phyloP scores from a whole-genome alignment of 2,888 invertebrate genomes.

The Apotomis turbidana region DNA sequence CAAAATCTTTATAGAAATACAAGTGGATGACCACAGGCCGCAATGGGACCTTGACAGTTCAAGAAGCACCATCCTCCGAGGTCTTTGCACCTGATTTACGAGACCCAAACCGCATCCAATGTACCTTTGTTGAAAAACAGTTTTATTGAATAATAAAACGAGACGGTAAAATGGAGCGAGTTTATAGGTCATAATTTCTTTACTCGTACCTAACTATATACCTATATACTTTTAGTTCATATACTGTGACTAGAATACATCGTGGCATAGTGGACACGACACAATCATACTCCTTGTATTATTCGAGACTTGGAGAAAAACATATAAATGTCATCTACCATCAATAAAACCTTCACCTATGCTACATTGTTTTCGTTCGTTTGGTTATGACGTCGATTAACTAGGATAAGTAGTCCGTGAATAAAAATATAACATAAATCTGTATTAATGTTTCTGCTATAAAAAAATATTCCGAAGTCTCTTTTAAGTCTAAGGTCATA shows the following conservation, averaged over 20 bases:
- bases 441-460: too few species aligned
- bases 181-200: constrained; percentile 79
- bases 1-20: constrained; percentile 5
- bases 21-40: constrained; percentile 51
- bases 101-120: constrained; percentile 78
- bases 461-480: too few species aligned
- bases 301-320: too few species aligned
- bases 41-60: constrained; percentile 78
- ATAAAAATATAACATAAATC: too few species aligned
- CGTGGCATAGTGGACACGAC: too few species aligned
- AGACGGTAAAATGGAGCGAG: constrained; percentile 76
- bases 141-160: constrained; percentile 83
- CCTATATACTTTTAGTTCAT: not conserved
- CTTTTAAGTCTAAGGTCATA: too few species aligned
- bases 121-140: constrained; percentile 77
- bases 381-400: too few species aligned
- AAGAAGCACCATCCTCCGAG: constrained; percentile 72
- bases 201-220: constrained; percentile 58
- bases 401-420: too few species aligned
- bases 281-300: too few species aligned
- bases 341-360: too few species aligned
- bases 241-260: not conserved
- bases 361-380: too few species aligned
- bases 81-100: constrained; percentile 81
- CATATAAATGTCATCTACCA: too few species aligned